Percentiles rank a stretch among this genome's conserved stretches.
phyloP scores from a whole-genome alignment of 2,113 vertebrate species.

The Gadus chalcogrammus region DNA sequence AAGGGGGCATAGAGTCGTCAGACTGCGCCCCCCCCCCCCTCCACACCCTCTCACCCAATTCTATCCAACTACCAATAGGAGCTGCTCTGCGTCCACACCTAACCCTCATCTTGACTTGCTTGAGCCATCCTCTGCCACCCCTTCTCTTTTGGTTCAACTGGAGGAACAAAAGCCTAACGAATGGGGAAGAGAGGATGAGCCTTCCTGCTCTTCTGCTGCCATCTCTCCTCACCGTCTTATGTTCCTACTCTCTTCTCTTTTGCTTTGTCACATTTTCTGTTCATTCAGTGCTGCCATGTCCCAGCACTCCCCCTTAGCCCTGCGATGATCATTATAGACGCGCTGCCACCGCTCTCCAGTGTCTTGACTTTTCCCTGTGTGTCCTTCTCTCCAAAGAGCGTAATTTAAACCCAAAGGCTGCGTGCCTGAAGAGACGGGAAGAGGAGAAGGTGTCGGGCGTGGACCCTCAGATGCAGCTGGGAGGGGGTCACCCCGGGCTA shows the following conservation, averaged over 20 bases:
- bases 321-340: too few relatives aligned
- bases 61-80: neutral
- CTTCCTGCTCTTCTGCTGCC: constrained; percentile 14
- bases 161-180: neutral
- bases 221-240: neutral
- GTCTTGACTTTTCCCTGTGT: neutral
- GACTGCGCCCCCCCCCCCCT: constrained; percentile 50
- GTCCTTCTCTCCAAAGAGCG: constrained; percentile 75
- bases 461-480: constrained; percentile 89
- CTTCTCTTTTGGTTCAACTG: neutral
- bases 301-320: too few relatives aligned
- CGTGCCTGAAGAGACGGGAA: constrained; percentile 95
- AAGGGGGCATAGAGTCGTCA: constrained; percentile 48
- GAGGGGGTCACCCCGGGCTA: constrained; percentile 82
- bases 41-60: constrained; percentile 10
- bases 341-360: neutral
- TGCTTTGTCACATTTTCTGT: constrained; percentile 8
- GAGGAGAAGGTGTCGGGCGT: constrained; percentile 93
- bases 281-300: constrained; percentile 6
- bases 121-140: too few relatives aligned
- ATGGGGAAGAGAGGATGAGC: constrained; percentile 9
- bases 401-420: constrained; percentile 96
- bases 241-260: constrained; percentile 23
- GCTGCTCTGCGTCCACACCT: neutral
- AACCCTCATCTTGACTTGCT: too few relatives aligned